Evolutionary conservation across 2,797 vertebrate species (phyloP), one percentile per base, ranked within the genome.

Genomic region (Sparidentex hasta): DNA sequence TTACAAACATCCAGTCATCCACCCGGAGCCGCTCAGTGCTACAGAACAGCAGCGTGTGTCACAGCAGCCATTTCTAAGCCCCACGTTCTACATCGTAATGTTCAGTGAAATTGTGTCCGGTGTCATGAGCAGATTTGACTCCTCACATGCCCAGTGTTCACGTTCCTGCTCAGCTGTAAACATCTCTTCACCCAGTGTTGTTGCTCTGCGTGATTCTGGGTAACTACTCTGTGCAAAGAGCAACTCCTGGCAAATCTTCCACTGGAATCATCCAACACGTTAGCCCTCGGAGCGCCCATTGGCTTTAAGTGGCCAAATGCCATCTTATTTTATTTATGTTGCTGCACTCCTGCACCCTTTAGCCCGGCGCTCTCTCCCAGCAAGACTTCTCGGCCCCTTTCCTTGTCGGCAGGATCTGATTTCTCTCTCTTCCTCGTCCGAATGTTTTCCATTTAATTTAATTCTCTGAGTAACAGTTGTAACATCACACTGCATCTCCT

Each of bases 71-170:
- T 67, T 62, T 75, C 48, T 11, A 50, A n/a, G 14, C 54, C 44
- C 27, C 29, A 2, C 11, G 41, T 38, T 47, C 47, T n/a, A 52
- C 52, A 8, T 76, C 73, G 67, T 69, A 14, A 50, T 66, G 74
- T 87, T 87, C 44, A 76, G 48, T 74, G 80, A 76, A 59, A 78
- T 83, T 66, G 48, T 51, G 44, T 78, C 29, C 76, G 58, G 75
- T 83, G 83, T 90, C 87, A 86, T 76, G 87, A 87, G 80, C 69
- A 69, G 78, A 90, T 90, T 85, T 85, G 86, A 93, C 88, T 89
- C 70, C 64, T 75, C 82, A 65, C 78, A 82, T 76, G 76, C 70
- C 88, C 77, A 5, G 47, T 67, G 76, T 79, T 79, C 82, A 83
- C 65, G 77, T 87, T 80, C 72, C 71, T 56, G 33, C 78, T 81